Conservation (phyloP, 2,797 vertebrate genomes). For the Urosaurus nigricauda region DNA sequence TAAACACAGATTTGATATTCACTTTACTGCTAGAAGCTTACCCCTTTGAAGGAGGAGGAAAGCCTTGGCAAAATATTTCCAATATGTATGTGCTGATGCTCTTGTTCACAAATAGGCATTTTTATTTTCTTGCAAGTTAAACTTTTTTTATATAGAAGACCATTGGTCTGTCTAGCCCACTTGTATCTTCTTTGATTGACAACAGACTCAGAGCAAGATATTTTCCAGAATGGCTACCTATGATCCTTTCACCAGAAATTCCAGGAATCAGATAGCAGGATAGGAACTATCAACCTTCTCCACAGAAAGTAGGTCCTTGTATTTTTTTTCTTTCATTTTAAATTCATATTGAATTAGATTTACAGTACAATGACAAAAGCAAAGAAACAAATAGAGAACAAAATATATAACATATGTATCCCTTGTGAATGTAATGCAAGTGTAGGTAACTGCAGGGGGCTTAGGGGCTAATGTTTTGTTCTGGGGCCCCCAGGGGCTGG, state of each 20-base stretch:
- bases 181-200: not conserved
- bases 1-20: not conserved
- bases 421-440: not conserved
- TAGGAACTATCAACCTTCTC: not conserved
- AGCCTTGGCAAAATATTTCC: not conserved
- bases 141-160: no score
- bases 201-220: not conserved
- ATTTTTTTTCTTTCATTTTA: no score
- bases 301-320: not conserved
- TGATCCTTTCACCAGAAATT: not conserved
- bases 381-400: no score
- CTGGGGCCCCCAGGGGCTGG: no score
- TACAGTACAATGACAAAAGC: no score
- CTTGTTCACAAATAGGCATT: not conserved
- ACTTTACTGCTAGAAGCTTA: not conserved
- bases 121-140: not conserved
- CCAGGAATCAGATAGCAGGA: no score
- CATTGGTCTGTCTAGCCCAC: not conserved
- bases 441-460: not conserved
- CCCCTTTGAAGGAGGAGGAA: not conserved
- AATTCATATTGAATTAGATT: no score
- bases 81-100: not conserved
- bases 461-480: no score
- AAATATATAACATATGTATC: no score
- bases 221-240: not conserved